phyloP scores from a whole-genome alignment of 2,797 vertebrate species.

The Phoebastria nigripes region DNA sequence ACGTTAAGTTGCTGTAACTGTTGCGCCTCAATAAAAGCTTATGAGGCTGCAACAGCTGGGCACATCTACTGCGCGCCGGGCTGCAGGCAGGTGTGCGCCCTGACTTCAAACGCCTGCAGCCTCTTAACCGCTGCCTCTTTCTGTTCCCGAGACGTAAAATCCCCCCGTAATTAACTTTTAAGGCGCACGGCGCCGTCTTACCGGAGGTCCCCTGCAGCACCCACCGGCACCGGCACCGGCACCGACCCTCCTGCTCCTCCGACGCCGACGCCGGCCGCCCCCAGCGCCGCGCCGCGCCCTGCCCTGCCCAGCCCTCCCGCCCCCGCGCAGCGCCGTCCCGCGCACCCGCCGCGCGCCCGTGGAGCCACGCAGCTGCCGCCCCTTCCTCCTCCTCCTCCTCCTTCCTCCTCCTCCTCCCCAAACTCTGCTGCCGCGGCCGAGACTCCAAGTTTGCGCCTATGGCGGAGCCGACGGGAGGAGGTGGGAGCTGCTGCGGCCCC shows the following conservation, averaged over 20 bases:
- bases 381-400: background rate
- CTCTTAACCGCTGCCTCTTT: background rate
- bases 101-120: accelerated
- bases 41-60: background rate
- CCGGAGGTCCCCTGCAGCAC: background rate
- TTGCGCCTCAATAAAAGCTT: background rate
- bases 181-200: background rate
- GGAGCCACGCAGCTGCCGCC: background rate
- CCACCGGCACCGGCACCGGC: background rate
- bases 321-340: background rate
- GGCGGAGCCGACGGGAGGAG: background rate
- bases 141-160: background rate
- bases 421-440: background rate
- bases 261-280: background rate
- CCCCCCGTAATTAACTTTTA: background rate
- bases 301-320: background rate
- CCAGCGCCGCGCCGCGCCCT: background rate
- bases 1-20: background rate
- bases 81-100: background rate
- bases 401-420: background rate
- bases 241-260: background rate
- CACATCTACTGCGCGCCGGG: background rate
- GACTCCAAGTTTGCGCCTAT: background rate
- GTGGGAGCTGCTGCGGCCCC: no score
- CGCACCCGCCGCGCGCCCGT: background rate